Conservation (phyloP, 2,113 vertebrate species). For the Synodontis membranacea region DNA sequence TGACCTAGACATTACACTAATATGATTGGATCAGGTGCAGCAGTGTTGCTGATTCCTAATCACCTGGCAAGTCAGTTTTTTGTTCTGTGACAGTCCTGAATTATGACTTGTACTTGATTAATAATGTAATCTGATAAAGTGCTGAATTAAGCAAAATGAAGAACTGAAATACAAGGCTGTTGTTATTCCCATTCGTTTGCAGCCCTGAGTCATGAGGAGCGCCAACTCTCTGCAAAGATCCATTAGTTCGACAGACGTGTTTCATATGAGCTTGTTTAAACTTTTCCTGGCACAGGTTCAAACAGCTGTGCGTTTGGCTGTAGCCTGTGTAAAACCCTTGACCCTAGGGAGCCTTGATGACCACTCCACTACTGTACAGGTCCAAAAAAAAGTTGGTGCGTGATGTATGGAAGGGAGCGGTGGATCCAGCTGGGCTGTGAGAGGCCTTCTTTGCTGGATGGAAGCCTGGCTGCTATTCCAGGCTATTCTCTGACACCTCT, state of each 20-base stretch:
- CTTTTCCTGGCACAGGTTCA: slow-evolving; percentile 32
- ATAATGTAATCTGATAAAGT: slow-evolving; percentile 20
- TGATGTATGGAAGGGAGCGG: slow-evolving; percentile 16
- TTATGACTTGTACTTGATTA: slow-evolving; percentile 14
- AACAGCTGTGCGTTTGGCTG: slow-evolving; percentile 46
- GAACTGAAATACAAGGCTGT: neutral
- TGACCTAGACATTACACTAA: neutral
- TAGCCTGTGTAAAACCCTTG: slow-evolving; percentile 37
- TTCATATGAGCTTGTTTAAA: slow-evolving; percentile 44
- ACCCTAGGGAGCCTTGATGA: slow-evolving; percentile 36
- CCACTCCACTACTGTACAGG: slow-evolving; percentile 44
- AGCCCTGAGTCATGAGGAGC: neutral
- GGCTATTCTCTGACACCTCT: slow-evolving; percentile 45
- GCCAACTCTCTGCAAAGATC: slow-evolving; percentile 31
- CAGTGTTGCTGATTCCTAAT: slow-evolving; percentile 2
- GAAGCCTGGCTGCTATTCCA: slow-evolving; percentile 17
- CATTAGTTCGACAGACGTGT: slow-evolving; percentile 51
- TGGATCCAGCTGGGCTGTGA: slow-evolving; percentile 1
- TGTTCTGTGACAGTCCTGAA: neutral
- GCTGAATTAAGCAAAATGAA: slow-evolving; percentile 10
- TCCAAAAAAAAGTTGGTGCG: slow-evolving; percentile 29
- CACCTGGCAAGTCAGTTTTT: neutral
- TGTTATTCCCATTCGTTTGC: slow-evolving; percentile 30
- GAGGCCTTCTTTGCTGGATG: slow-evolving; percentile 27
- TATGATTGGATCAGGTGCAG: slow-evolving; percentile 2